Evolutionary conservation across 2,888 invertebrate genomes (phyloP).

Genomic region (Scaptomyza parva): DNA sequence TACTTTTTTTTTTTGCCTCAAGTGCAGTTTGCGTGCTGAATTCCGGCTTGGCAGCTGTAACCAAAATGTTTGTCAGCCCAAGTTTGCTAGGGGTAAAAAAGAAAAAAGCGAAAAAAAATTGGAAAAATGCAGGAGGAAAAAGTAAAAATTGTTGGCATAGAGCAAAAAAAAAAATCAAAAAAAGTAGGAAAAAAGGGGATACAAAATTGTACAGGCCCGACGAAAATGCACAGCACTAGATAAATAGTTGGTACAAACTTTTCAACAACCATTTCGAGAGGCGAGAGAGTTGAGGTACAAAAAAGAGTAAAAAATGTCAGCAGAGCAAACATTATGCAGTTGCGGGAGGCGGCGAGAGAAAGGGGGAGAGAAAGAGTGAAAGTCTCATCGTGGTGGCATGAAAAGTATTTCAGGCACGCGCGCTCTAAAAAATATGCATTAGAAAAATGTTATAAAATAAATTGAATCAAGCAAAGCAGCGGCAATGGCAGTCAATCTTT

Average conservation of each 20-base stretch:
- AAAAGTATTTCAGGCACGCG: slow-evolving; percentile 70
- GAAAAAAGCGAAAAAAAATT: background rate
- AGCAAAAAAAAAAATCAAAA: slow-evolving; percentile 12
- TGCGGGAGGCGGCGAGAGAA: too few species aligned
- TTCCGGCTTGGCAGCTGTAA: slow-evolving; percentile 49
- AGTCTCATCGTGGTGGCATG: slow-evolving; percentile 8
- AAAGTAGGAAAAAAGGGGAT: too few species aligned
- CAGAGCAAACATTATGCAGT: slow-evolving; percentile 39
- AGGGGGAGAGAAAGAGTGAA: background rate
- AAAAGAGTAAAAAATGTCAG: slow-evolving; percentile 34
- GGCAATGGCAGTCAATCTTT: slow-evolving; percentile 51
- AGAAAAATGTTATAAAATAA: slow-evolving; percentile 77
- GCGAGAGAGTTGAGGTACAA: slow-evolving; percentile 60
- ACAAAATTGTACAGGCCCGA: slow-evolving; percentile 39
- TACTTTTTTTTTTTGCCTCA: background rate
- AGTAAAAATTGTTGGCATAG: slow-evolving; percentile 63
- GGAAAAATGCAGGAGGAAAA: background rate
- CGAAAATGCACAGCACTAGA: slow-evolving; percentile 65
- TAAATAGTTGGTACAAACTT: slow-evolving; percentile 73
- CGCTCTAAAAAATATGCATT: slow-evolving; percentile 70
- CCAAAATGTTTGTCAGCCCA: slow-evolving; percentile 71
- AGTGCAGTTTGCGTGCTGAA: slow-evolving; percentile 23
- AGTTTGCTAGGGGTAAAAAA: slow-evolving; percentile 42
- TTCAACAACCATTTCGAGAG: slow-evolving; percentile 44
- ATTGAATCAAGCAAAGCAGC: slow-evolving; percentile 71